Evolutionary conservation across 92 coral and sea anemone species (phyloP), one percentile per base, ranked within the genome.

Genomic region (Actinostola sp.): DNA sequence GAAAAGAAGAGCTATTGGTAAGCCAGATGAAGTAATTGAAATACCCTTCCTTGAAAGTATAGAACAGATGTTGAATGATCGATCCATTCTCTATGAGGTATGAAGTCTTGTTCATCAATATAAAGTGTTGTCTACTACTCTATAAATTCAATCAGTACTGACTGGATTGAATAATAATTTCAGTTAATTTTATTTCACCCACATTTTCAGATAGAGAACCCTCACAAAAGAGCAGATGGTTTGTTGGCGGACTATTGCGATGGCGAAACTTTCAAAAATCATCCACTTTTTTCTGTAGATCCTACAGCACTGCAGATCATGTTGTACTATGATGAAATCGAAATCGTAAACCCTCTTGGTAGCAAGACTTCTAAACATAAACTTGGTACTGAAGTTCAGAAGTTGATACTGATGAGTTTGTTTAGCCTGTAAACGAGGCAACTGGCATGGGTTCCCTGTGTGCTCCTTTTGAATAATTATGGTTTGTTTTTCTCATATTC

Each of bases 161-260:
- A n/a, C n/a, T n/a, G n/a, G n/a, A n/a, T n/a, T n/a, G n/a, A n/a
- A n/a, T n/a, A n/a, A n/a, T n/a, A n/a, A n/a, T n/a, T n/a, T n/a
- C n/a, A n/a, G n/a, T n/a, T n/a, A n/a, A n/a, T n/a, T 46, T 46
- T 16, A 13, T 6, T 46, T 46, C 15, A n/a, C n/a, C n/a, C n/a
- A 3, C 10, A 26, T 54, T 61, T 42, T 17, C 28, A 63, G 81
- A 63, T 75, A 1, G 67, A 61, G 30, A 65, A 76, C n/a, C 74
- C 66, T 14, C 82, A 77, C 33, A 33, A 51, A 34, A 51, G 51
- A 52, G 67, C 27, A 1, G 74, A 77, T 36, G 42, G 20, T 46
- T 39, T 77, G 53, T 35, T 76, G 26, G 51, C 56, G n/a, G 82
- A 76, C 32, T 76, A 30, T 21, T 76, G 82, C 38, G 82, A 76